phyloP scores from a whole-genome alignment of 2,797 vertebrate species.

The Borostomias antarcticus region DNA sequence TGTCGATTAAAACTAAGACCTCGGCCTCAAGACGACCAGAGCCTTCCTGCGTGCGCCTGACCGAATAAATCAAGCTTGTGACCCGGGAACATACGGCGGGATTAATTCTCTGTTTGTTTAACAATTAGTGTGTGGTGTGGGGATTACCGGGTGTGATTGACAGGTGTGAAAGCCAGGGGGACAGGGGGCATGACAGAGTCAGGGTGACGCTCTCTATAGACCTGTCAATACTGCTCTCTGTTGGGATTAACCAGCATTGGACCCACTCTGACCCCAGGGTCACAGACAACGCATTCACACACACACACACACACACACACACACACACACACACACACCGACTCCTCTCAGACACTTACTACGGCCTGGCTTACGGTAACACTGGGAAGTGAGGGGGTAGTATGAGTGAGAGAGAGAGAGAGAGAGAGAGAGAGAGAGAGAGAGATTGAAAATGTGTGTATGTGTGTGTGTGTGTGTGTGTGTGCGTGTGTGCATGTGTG shows the following conservation, averaged over 20 bases:
- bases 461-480: neutral
- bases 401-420: no score
- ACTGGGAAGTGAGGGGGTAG: neutral
- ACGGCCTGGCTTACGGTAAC: no score
- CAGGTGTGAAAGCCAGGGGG: neutral
- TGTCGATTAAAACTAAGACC: neutral
- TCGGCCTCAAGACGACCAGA: neutral
- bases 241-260: neutral
- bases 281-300: neutral
- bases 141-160: slow-evolving; percentile 5
- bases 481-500: no score
- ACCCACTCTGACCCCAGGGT: neutral
- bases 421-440: no score
- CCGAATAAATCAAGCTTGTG: no score
- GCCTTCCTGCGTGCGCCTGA: neutral
- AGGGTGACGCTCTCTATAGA: neutral
- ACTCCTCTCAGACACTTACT: no score
- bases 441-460: neutral
- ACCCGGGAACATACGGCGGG: neutral
- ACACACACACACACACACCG: no score
- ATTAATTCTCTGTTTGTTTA: neutral
- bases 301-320: no score
- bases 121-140: neutral
- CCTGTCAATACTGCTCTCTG: neutral
- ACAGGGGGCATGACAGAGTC: neutral